Evolutionary conservation across 53 echinoderm and acorn worm genomes (phyloP), one percentile per base, ranked within the genome.

Genomic region (Hippasteria phrygiana): DNA sequence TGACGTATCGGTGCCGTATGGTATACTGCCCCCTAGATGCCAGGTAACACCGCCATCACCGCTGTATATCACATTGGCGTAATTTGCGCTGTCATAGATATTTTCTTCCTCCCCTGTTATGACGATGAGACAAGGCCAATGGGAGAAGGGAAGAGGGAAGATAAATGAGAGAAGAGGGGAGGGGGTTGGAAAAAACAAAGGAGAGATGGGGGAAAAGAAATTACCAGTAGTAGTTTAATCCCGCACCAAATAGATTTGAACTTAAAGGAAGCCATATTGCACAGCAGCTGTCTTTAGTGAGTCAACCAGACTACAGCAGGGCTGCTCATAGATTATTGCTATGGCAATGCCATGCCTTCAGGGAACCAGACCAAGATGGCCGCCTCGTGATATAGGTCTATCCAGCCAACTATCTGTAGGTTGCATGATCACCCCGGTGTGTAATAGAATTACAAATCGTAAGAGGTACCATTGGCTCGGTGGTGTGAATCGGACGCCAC

Each of bases 61-160:
- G 65, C 97, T 97, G 76, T 59, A 89, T 28, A 97, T 71, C 71
- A 93, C 93, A 87, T 91, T 95, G 50, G 95, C 94, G 88, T 95
- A 95, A 81, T 95, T 95, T 42, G 97, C 92, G 38, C 51, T 96
- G 83, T 94, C 92, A 28, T 80, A 24, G 43, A 91, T 74, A 83
- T 94, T 96, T 71, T 90, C 87, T 20, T 79, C 73, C 10, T 77
- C 64, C 32, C 81, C 94, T 94, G 91, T 69, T 37, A 28, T 8
- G 36, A 53, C 11, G 27, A 7, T 26, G 26, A 20, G 51, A 51
- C 34, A 36, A 35, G 8, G 36, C 10, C 3, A 38, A 8, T 5
- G 72, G 72, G 5, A 40, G 72, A 8, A 9, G 41, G n/a, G 73
- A 34, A 13, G 7, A 27, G 43, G 35, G 43, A 2, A 40, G 73